Conservation (phyloP, 2,888 invertebrate species). For the Cantharis flavilabris region DNA sequence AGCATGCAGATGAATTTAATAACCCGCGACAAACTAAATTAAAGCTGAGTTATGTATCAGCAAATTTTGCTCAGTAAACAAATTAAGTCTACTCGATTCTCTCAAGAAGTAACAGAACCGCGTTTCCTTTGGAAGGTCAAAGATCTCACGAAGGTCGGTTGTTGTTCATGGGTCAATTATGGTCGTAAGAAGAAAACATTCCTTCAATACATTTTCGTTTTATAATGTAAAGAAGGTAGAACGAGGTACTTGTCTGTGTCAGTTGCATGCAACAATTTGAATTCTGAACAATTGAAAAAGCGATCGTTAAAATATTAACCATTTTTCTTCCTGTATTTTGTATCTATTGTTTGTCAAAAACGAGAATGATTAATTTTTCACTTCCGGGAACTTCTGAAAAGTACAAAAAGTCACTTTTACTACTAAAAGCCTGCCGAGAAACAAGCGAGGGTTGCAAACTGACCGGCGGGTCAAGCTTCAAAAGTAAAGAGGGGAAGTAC, state of each 20-base stretch:
- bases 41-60: neutral
- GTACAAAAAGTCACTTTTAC: no score
- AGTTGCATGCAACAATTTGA: neutral
- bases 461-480: no score
- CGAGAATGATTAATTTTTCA: neutral
- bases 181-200: neutral
- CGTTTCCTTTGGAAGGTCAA: conserved; percentile 16
- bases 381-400: no score
- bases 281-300: neutral
- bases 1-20: neutral
- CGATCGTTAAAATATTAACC: neutral
- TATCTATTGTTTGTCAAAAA: neutral
- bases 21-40: neutral
- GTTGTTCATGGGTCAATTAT: neutral
- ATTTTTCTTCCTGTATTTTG: neutral
- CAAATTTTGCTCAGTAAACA: neutral
- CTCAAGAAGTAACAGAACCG: conserved; percentile 6
- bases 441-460: no score
- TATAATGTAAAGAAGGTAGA: neutral
- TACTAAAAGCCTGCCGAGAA: no score
- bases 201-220: neutral
- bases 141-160: conserved; percentile 15
- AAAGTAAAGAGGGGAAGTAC: no score
- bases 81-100: neutral
- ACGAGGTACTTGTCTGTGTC: neutral